phyloP scores from a whole-genome alignment of 2,113 vertebrate species.

The Tiliqua scincoides region DNA sequence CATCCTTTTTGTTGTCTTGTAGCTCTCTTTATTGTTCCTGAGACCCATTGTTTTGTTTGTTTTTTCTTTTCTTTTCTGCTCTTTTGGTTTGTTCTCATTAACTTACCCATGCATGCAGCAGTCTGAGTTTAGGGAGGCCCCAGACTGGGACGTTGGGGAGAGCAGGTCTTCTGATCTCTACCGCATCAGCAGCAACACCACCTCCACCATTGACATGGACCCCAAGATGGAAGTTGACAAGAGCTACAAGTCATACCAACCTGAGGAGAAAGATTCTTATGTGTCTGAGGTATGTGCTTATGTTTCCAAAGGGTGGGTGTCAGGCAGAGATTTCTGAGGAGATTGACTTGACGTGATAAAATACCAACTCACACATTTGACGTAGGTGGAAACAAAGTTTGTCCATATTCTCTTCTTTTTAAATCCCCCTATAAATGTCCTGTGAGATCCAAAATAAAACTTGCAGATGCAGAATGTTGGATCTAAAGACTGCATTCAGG shows the following conservation, averaged over 20 bases:
- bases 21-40: constrained; percentile 77
- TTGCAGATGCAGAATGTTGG: background rate
- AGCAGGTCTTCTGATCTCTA: constrained; percentile 60
- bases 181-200: constrained; percentile 45
- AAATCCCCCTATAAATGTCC: background rate
- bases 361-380: background rate
- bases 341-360: background rate
- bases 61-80: constrained; percentile 66
- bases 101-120: constrained; percentile 94
- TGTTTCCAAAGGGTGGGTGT: background rate
- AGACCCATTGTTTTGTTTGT: constrained; percentile 77
- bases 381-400: too few species aligned
- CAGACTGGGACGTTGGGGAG: constrained; percentile 74
- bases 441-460: background rate
- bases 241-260: constrained; percentile 76
- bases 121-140: constrained; percentile 91
- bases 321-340: background rate
- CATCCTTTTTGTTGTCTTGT: constrained; percentile 93
- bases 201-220: constrained; percentile 65
- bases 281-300: constrained; percentile 77
- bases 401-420: background rate
- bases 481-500: accelerated
- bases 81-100: constrained; percentile 87
- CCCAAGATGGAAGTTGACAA: constrained; percentile 74
- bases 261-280: constrained; percentile 83